A percentile compares a stretch with the other conserved stretches of the same genome.
Conservation (phyloP, 1,140 invertebrate genomes). For the Dinothrombium tinctorium region DNA sequence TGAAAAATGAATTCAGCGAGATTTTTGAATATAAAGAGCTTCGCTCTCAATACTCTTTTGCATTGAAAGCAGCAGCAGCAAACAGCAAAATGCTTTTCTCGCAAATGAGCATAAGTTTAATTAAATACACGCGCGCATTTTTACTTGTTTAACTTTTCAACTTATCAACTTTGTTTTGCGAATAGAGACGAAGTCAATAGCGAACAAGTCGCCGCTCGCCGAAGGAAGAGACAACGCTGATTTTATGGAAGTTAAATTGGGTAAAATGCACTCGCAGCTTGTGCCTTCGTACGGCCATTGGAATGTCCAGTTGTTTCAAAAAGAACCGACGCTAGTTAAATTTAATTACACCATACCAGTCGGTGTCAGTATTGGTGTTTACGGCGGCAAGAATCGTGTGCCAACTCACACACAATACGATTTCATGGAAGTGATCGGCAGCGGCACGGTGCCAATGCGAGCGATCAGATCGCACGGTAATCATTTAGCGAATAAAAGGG, state of each 20-base stretch:
- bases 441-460: constrained; percentile 15
- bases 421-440: constrained; percentile 42
- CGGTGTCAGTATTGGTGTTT: constrained; percentile 76
- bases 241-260: constrained; percentile 25
- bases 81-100: too few relatives aligned
- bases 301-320: constrained; percentile 68
- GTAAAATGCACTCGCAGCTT: constrained; percentile 46
- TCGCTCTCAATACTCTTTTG: too few relatives aligned
- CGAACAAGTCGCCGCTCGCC: too few relatives aligned
- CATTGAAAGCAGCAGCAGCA: too few relatives aligned
- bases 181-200: too few relatives aligned
- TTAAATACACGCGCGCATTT: too few relatives aligned
- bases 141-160: too few relatives aligned
- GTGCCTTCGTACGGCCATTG: constrained; percentile 72
- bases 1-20: too few relatives aligned
- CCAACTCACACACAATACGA: constrained; percentile 87
- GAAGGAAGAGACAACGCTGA: background rate
- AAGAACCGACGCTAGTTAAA: constrained; percentile 58
- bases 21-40: too few relatives aligned
- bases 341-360: constrained; percentile 68
- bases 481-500: constrained; percentile 26
- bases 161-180: too few relatives aligned
- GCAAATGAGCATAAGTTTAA: too few relatives aligned
- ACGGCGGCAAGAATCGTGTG: constrained; percentile 55
- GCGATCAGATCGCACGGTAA: constrained; percentile 1